These are phyloP conservation scores for Sebastolobus alascanus DNA, from an alignment of 2,797 vertebrate genomes.

Conservation along the genomic window DNA sequence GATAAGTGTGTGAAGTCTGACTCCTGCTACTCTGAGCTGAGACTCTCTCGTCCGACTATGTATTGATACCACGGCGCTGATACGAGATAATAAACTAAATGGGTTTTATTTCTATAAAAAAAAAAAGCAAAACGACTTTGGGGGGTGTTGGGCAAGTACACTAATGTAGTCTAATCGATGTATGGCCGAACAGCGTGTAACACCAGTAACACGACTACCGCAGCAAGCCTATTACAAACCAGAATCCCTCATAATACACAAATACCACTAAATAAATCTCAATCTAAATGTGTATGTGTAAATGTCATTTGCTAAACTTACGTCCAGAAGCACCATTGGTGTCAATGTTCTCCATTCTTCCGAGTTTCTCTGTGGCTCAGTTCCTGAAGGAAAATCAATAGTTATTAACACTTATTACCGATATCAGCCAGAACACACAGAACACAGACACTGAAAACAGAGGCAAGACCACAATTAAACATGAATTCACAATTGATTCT, in stretches of 20 bases:
- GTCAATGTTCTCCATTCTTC: slow-evolving; percentile 61
- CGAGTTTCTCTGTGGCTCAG: neutral
- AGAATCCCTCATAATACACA: neutral
- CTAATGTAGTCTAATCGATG: too few relatives aligned
- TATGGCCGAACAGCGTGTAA: too few relatives aligned
- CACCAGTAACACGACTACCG: too few relatives aligned
- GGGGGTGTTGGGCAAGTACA: too few relatives aligned
- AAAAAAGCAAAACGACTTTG: too few relatives aligned
- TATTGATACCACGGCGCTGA: too few relatives aligned
- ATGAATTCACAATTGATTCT: neutral
- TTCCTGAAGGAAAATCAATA: slow-evolving; percentile 39
- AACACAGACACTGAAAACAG: neutral
- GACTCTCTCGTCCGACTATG: too few relatives aligned
- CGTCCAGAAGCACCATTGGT: slow-evolving; percentile 17
- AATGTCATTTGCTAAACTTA: slow-evolving; percentile 49
- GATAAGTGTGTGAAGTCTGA: too few relatives aligned
- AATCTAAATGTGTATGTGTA: neutral
- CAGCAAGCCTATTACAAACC: neutral
- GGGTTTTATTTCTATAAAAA: too few relatives aligned
- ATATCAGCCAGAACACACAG: neutral
- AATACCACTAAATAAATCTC: neutral
- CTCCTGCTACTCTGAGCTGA: too few relatives aligned
- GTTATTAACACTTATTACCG: neutral
- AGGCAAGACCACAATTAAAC: neutral
- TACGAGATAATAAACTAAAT: too few relatives aligned